phyloP scores from a whole-genome alignment of 2,113 vertebrate genomes.

The Melanerpes aurifrons region DNA sequence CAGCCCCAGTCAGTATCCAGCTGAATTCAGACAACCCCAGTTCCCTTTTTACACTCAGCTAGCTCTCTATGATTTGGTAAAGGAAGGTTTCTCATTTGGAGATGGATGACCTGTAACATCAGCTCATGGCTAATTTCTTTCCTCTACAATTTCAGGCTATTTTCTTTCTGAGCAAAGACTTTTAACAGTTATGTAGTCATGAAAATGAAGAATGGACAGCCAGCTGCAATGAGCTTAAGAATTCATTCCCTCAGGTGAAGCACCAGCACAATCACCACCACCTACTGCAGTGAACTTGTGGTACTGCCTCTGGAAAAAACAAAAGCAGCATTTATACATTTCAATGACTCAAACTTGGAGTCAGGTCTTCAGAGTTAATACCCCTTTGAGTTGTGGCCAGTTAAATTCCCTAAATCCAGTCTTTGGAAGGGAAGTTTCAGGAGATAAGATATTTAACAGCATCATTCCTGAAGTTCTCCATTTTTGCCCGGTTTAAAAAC shows the following conservation, averaged over 20 bases:
- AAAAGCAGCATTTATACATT: not conserved
- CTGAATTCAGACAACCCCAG: not conserved
- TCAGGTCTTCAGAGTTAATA: not conserved
- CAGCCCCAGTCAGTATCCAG: not conserved
- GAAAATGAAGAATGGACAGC: not conserved
- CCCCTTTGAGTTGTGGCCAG: not conserved
- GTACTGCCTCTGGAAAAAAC: not conserved
- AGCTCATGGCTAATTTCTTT: not conserved
- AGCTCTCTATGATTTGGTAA: not conserved
- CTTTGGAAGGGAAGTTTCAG: not conserved
- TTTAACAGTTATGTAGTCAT: not conserved
- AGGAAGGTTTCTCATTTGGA: not conserved
- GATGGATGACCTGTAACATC: not conserved
- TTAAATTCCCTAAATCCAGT: not conserved
- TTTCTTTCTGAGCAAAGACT: not conserved
- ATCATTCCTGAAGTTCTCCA: not conserved
- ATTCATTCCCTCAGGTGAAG: conserved; percentile 11
- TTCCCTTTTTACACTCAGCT: not conserved
- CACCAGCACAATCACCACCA: not conserved
- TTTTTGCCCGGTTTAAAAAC: not conserved
- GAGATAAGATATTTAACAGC: not conserved
- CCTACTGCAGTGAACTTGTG: not conserved
- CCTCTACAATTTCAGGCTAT: not conserved
- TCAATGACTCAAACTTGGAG: not conserved
- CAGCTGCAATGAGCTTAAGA: not conserved